phyloP scores from a whole-genome alignment of 1,140 invertebrate species.

The Hypothenemus hampei region DNA sequence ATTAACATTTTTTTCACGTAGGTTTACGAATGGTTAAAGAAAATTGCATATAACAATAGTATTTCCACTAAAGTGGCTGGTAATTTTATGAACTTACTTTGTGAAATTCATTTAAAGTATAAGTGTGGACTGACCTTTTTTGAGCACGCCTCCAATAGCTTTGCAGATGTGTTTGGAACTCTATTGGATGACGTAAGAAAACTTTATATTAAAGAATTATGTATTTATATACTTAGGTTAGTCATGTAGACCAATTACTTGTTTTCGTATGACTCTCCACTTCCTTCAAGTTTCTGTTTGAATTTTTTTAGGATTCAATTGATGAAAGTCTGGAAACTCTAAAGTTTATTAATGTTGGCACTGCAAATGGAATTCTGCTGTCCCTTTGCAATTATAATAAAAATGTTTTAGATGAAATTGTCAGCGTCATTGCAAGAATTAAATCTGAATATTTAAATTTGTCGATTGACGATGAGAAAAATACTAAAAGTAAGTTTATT shows the following conservation, averaged over 20 bases:
- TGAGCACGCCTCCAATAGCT: conserved; percentile 43
- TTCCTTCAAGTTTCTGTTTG: too few relatives aligned
- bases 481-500: conserved; percentile 39
- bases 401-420: conserved; percentile 46
- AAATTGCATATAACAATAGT: conserved; percentile 40
- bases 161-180: conserved; percentile 44
- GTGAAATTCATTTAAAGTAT: conserved; percentile 33
- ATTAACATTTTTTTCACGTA: conserved; percentile 29
- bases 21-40: conserved; percentile 46
- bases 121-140: conserved; percentile 39
- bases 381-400: conserved; percentile 45
- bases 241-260: too few relatives aligned
- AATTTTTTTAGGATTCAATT: background rate
- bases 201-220: background rate
- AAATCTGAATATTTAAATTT: conserved; percentile 45
- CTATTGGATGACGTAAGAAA: conserved; percentile 30
- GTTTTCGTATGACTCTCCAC: too few relatives aligned
- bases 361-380: conserved; percentile 40
- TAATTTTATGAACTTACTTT: conserved; percentile 34
- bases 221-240: too few relatives aligned
- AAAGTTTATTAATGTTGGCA: conserved; percentile 45
- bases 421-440: conserved; percentile 46
- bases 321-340: conserved; percentile 24
- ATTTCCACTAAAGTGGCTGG: conserved; percentile 30
- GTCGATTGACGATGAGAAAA: conserved; percentile 37